Evolutionary conservation across 2,113 vertebrate species (phyloP), one percentile per base, ranked within the genome.

Genomic region (Mellivora capensis): DNA sequence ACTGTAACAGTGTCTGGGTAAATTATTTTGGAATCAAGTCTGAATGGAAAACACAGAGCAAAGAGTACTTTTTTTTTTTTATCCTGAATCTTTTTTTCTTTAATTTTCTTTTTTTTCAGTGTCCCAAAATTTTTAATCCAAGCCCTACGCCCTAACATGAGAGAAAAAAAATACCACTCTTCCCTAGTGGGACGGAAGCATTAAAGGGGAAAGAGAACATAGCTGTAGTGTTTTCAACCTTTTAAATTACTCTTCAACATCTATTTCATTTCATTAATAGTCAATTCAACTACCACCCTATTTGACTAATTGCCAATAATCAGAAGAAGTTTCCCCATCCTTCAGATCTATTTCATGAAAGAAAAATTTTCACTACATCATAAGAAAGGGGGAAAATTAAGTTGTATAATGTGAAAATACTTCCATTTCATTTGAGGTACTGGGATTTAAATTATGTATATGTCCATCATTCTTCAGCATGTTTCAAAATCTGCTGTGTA

Each of bases 401-500:
- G 42, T 87, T 91, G 67, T 12, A 7, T 93, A 96, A 94, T 96
- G 42, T 80, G 14, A 90, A 94, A 80, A 37, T 52, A 42, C 21
- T 88, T 95, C 77, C n/a, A 87, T 98, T 98, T 96, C 25, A 2
- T 15, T 96, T 87, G 90, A 97, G n/a, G n/a, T 72, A 81, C 44
- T n/a, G 37, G 13, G n/a, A 94, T 93, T 84, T 96, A 94, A 98
- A 89, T 95, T 96, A 96, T 93, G 69, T 0, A 1, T 93, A 91
- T 98, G 44, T 81, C 74, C 83, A 85, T 87, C 39, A 6, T 69
- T 96, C 61, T 94, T 71, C 27, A 94, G 59, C 54, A 25, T 64
- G 86, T 97, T 96, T 82, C 88, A 93, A 96, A 97, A 95, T 80
- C 87, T 95, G 42, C 96, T 97, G 52, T 98, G 97, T 98, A 59